Percentiles rank a stretch among this genome's conserved stretches.
These are phyloP conservation scores for Heliconius himera DNA, from an alignment of 1,140 invertebrate genomes.

Conservation along the genomic window DNA sequence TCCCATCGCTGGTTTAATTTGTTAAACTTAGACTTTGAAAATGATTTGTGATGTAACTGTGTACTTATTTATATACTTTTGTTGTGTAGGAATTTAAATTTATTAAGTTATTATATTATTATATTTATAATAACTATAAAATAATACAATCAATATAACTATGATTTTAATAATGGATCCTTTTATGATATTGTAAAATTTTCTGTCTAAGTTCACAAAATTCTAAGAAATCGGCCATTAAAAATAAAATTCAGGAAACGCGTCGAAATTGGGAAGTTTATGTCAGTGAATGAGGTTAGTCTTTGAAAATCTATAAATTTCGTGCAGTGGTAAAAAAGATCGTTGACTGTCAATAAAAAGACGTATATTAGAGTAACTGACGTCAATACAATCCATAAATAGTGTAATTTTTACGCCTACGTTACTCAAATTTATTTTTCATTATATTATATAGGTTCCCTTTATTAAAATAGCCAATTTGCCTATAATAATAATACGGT, in stretches of 20 bases:
- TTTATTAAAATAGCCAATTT: background rate
- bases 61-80: background rate
- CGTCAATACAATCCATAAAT: conserved; percentile 33
- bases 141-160: background rate
- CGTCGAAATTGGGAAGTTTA: conserved; percentile 21
- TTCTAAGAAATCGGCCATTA: background rate
- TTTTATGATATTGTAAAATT: background rate
- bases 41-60: conserved; percentile 6
- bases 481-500: background rate
- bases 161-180: background rate
- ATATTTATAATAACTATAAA: background rate
- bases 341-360: conserved; percentile 38
- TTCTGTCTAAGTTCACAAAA: background rate
- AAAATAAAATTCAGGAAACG: background rate
- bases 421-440: background rate
- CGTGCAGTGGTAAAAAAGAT: conserved; percentile 19
- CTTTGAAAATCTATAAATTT: conserved; percentile 30
- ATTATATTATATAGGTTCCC: background rate
- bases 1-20: conserved; percentile 8
- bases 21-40: background rate
- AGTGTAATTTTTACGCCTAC: conserved; percentile 18
- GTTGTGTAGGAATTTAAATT: background rate
- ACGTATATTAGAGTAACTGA: conserved; percentile 26
- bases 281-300: conserved; percentile 26
- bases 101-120: background rate